Conservation (phyloP, 2,113 vertebrate species). For the Notiomystis cincta region DNA sequence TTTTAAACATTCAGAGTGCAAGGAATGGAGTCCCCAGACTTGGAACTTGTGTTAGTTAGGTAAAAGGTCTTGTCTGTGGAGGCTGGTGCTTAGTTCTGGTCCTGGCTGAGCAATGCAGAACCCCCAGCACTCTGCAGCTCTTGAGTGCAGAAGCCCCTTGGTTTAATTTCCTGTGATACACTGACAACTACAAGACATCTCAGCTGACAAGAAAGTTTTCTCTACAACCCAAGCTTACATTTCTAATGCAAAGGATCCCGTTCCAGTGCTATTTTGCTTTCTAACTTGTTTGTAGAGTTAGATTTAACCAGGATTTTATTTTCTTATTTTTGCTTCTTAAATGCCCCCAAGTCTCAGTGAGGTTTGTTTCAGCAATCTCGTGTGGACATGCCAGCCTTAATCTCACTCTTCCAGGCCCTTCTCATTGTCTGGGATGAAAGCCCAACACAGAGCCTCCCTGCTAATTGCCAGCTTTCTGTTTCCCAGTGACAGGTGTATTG, state of each 20-base stretch:
- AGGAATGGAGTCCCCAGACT: not conserved
- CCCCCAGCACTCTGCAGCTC: not conserved
- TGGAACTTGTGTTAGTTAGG: not conserved
- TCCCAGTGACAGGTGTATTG: conserved; percentile 67
- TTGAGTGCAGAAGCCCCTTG: not conserved
- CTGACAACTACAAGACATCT: not conserved
- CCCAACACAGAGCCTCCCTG: conserved; percentile 29
- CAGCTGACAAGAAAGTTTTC: not conserved
- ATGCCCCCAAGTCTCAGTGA: not conserved
- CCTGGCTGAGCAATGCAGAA: not conserved
- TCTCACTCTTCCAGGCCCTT: conserved; percentile 76
- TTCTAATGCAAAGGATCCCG: not conserved
- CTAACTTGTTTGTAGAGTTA: not conserved
- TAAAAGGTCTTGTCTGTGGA: not conserved
- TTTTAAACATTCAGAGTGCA: not conserved
- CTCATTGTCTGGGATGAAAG: conserved; percentile 74
- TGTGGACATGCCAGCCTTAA: conserved; percentile 61
- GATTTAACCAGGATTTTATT: conserved; percentile 10
- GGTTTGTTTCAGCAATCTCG: conserved; percentile 37
- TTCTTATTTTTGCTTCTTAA: not conserved
- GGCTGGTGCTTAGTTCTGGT: not conserved
- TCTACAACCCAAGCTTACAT: not conserved
- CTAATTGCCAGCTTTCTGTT: conserved; percentile 74
- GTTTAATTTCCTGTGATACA: not conserved
- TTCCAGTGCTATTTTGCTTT: not conserved